Percentiles rank a stretch among this genome's conserved stretches.
Evolutionary conservation across 2,888 invertebrate species (phyloP).

Genomic region (Ennomos erosarius): DNA sequence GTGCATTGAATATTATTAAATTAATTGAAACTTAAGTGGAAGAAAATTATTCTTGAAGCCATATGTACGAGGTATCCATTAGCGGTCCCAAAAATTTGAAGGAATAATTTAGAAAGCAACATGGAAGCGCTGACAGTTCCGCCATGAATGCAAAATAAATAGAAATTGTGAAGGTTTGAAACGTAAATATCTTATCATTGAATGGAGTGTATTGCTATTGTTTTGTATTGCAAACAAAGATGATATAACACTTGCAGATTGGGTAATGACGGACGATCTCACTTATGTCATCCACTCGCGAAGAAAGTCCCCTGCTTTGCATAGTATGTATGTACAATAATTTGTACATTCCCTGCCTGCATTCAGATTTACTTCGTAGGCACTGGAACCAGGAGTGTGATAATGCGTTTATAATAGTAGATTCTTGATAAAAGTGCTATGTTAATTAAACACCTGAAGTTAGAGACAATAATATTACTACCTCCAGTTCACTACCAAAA

Average conservation of each 20-base stretch:
- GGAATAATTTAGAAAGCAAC: conserved; percentile 81
- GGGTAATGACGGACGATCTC: conserved; percentile 35
- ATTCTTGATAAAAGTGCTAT: no score
- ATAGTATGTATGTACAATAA: conserved; percentile 36
- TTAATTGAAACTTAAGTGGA: conserved; percentile 7
- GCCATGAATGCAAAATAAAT: conserved; percentile 86
- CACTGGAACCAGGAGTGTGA: no score
- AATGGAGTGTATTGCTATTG: conserved; percentile 46
- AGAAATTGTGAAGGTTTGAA: conserved; percentile 78
- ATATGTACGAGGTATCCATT: conserved; percentile 5
- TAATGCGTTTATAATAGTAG: no score
- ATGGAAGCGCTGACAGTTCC: conserved; percentile 86
- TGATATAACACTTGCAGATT: conserved; percentile 43
- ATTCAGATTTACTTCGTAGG: not conserved
- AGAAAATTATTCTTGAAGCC: not conserved
- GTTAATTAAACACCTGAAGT: no score
- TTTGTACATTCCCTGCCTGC: conserved; percentile 5
- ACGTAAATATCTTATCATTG: conserved; percentile 50
- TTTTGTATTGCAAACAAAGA: conserved; percentile 44
- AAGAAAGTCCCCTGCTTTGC: conserved; percentile 58
- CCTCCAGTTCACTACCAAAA: no score
- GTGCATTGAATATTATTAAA: conserved; percentile 14
- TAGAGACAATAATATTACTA: no score
- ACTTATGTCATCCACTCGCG: conserved; percentile 35
- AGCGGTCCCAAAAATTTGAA: conserved; percentile 20